These are phyloP conservation scores for Xenopus tropicalis DNA, from an alignment of 2,113 vertebrate genomes.

Conservation along the genomic window DNA sequence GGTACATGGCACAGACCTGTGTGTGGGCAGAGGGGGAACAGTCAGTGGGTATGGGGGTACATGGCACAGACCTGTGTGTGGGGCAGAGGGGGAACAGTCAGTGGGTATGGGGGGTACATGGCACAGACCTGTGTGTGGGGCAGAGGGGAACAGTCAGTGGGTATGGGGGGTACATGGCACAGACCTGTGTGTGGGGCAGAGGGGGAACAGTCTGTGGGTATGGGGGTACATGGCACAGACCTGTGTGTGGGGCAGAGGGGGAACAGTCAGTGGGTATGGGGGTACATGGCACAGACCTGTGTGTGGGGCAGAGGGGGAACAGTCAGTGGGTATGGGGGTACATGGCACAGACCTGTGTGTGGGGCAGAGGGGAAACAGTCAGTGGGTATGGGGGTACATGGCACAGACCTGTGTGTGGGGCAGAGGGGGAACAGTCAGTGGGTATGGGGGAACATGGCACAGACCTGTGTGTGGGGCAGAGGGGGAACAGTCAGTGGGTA, in stretches of 20 bases:
- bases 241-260: neutral
- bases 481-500: no score
- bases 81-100: no score
- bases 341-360: neutral
- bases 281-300: neutral
- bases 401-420: neutral
- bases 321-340: neutral
- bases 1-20: neutral
- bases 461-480: neutral
- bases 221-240: neutral
- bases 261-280: no score
- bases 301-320: no score
- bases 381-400: neutral
- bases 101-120: neutral
- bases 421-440: no score
- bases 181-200: neutral
- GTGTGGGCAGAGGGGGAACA: no score
- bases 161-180: neutral
- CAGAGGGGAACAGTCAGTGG: no score
- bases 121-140: neutral
- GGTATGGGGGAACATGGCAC: neutral
- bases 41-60: neutral
- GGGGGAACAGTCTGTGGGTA: no score
- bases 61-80: neutral
- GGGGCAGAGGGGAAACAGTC: no score